A percentile compares a stretch with the other conserved stretches of the same genome.
phyloP scores from a whole-genome alignment of 2,888 invertebrate species.

The Alloscopus bannaensis region DNA sequence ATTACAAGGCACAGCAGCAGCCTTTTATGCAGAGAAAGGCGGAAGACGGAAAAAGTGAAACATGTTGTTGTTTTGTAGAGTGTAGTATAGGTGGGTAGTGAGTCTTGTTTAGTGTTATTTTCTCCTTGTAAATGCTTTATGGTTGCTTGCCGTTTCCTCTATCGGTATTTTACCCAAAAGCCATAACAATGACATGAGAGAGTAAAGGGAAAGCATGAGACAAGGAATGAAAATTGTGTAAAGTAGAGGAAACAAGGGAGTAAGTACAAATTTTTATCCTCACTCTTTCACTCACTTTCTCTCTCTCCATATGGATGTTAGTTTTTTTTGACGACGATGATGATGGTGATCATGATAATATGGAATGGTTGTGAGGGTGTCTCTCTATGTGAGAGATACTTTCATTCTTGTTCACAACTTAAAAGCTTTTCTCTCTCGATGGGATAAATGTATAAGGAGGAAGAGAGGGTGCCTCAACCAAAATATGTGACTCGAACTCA shows the following conservation, averaged over 20 bases:
- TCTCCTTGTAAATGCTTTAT: slow-evolving; percentile 50
- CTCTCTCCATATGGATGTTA: too few species aligned
- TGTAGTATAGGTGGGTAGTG: too few species aligned
- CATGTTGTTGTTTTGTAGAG: too few species aligned
- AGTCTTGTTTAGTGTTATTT: too few species aligned
- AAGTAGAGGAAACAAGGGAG: background rate
- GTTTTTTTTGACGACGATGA: too few species aligned
- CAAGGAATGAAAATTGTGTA: background rate
- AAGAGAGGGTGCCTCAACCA: slow-evolving; percentile 3
- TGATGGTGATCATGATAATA: background rate
- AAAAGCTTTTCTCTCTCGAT: slow-evolving; percentile 29
- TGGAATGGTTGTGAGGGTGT: background rate
- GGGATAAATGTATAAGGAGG: too few species aligned
- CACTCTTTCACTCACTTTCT: background rate
- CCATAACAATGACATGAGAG: slow-evolving; percentile 38
- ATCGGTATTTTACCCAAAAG: slow-evolving; percentile 46
- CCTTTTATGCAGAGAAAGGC: background rate
- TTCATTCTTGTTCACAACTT: slow-evolving; percentile 5
- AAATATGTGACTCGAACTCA: slow-evolving; percentile 30
- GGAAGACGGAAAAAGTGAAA: too few species aligned
- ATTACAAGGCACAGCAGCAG: background rate
- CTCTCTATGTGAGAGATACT: background rate
- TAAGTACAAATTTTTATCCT: slow-evolving; percentile 37
- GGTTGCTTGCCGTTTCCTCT: slow-evolving; percentile 52
- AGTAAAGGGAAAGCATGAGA: background rate